phyloP scores from a whole-genome alignment of 2,888 invertebrate genomes.

The Cantharis flavilabris region DNA sequence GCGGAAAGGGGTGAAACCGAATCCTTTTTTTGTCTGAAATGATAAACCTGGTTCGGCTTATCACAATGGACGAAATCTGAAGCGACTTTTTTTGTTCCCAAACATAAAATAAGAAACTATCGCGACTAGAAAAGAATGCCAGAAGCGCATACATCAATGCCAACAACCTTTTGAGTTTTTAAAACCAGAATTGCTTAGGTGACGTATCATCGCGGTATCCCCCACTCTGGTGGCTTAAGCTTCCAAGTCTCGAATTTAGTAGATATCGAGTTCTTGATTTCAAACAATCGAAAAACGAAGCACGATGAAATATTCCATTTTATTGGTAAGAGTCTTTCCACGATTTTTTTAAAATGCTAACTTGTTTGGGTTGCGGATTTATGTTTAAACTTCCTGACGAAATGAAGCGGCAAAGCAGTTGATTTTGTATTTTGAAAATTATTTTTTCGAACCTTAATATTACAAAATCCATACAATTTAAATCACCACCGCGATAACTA shows the following conservation, averaged over 20 bases:
- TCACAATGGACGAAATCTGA: neutral
- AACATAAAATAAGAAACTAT: neutral
- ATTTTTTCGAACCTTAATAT: neutral
- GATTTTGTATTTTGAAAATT: neutral
- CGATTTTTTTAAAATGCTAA: neutral
- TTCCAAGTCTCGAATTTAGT: neutral
- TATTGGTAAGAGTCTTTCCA: neutral
- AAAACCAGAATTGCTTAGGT: slow-evolving; percentile 32
- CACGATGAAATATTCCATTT: neutral
- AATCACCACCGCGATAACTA: neutral
- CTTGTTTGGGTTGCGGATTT: neutral
- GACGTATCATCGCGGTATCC: slow-evolving; percentile 37
- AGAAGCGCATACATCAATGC: slow-evolving; percentile 15
- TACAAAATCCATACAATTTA: neutral
- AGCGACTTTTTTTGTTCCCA: neutral
- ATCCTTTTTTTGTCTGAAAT: neutral
- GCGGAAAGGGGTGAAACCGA: neutral
- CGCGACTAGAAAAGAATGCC: slow-evolving; percentile 1
- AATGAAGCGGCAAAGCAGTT: no score
- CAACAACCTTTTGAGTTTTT: slow-evolving; percentile 24
- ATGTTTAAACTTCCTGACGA: no score
- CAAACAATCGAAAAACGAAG: neutral
- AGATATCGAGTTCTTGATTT: neutral
- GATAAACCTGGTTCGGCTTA: neutral
- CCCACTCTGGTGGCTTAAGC: slow-evolving; percentile 23